These are phyloP conservation scores for Caracal caracal DNA, from an alignment of 2,113 vertebrate genomes.

Conservation along the genomic window DNA sequence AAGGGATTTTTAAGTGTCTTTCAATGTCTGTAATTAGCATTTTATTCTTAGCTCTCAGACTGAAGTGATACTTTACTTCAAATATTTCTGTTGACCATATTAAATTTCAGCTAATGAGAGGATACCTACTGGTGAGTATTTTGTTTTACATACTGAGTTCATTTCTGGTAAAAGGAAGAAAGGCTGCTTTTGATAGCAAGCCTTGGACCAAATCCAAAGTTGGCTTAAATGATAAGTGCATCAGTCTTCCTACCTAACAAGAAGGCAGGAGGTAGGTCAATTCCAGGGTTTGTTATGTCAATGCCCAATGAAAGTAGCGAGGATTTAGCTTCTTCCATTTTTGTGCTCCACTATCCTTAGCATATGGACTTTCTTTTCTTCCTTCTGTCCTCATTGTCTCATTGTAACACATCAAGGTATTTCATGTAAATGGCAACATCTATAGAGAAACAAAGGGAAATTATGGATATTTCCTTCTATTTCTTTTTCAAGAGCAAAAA, in stretches of 20 bases:
- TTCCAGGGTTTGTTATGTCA: background rate
- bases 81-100: conserved; percentile 14
- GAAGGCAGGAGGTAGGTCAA: background rate
- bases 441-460: background rate
- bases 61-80: conserved; percentile 24
- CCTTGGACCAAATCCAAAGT: background rate
- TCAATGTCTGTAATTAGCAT: conserved; percentile 42
- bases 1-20: background rate
- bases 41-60: conserved; percentile 48
- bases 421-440: background rate
- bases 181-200: background rate
- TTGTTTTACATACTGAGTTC: conserved; percentile 44
- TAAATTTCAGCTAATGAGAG: conserved; percentile 34
- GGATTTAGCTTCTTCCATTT: background rate
- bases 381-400: background rate
- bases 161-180: conserved; percentile 34
- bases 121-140: background rate
- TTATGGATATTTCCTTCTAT: background rate
- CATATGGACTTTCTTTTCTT: background rate
- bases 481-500: background rate
- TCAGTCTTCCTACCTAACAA: background rate
- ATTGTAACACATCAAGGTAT: background rate
- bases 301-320: background rate
- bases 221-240: background rate
- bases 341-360: background rate